phyloP scores from a whole-genome alignment of 1,140 invertebrate species.

The Bicyclus anynana region DNA sequence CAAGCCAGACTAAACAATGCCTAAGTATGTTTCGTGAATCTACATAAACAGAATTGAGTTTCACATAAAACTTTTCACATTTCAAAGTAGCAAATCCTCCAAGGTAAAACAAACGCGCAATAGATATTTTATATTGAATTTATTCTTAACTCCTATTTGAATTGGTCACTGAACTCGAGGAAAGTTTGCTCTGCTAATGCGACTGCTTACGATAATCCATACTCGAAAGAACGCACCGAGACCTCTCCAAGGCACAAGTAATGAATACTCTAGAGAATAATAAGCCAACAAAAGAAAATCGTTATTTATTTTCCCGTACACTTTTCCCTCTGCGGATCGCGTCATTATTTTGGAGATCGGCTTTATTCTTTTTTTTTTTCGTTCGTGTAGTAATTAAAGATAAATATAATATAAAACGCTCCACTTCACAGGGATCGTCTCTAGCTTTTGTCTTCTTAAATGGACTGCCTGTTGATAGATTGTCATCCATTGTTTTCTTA shows the following conservation, averaged over 20 bases:
- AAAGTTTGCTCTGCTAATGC: constrained; percentile 28
- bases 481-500: constrained; percentile 73
- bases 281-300: constrained; percentile 76
- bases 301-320: constrained; percentile 68
- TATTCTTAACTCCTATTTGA: constrained; percentile 19
- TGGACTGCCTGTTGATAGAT: constrained; percentile 68
- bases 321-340: constrained; percentile 59
- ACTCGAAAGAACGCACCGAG: constrained; percentile 29
- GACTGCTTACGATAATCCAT: constrained; percentile 25
- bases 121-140: constrained; percentile 22
- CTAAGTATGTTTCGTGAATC: background rate
- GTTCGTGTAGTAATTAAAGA: constrained; percentile 74
- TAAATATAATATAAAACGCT: constrained; percentile 75
- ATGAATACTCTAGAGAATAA: constrained; percentile 71
- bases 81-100: constrained; percentile 18
- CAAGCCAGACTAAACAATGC: background rate
- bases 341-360: constrained; percentile 63
- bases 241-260: constrained; percentile 46
- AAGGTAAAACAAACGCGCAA: constrained; percentile 21
- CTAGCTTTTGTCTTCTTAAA: constrained; percentile 67
- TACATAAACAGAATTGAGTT: constrained; percentile 15
- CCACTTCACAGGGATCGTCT: constrained; percentile 56
- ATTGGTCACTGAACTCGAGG: constrained; percentile 29
- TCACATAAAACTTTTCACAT: constrained; percentile 20
- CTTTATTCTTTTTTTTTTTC: constrained; percentile 45